Percentiles rank a stretch among this genome's conserved stretches.
These are phyloP conservation scores for Bagarius yarrelli DNA, from an alignment of 2,113 vertebrate species.

Conservation along the genomic window DNA sequence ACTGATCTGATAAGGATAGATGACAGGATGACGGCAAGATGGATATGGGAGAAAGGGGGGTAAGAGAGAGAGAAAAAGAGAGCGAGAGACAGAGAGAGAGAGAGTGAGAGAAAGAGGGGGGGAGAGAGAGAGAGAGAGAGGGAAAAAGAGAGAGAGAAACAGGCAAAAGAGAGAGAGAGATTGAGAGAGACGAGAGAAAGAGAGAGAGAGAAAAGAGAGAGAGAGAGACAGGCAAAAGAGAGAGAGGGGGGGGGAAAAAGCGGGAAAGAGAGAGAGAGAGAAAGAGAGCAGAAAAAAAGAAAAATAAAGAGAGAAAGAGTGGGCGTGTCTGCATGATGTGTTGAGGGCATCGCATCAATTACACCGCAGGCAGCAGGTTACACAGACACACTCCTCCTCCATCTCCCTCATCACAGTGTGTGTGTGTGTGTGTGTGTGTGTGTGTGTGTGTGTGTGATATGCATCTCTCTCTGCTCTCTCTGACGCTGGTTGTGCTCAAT, in stretches of 20 bases:
- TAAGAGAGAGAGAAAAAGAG: too few relatives aligned
- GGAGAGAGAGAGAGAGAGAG: too few relatives aligned
- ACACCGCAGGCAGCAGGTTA: conserved; percentile 69
- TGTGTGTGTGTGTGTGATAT: conserved; percentile 46
- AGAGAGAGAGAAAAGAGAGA: not conserved
- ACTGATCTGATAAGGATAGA: conserved; percentile 57
- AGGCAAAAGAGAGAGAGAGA: not conserved
- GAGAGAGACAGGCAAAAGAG: too few relatives aligned
- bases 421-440: conserved; percentile 64
- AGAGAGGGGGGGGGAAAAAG: not conserved
- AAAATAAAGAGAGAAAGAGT: conserved; percentile 4
- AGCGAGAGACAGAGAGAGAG: not conserved
- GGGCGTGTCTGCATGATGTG: conserved; percentile 54
- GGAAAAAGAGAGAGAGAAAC: not conserved
- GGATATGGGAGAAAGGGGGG: not conserved
- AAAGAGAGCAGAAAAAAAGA: not conserved
- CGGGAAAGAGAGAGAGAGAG: too few relatives aligned
- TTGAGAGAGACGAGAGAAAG: not conserved
- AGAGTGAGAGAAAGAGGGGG: not conserved
- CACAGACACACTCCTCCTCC: conserved; percentile 68
- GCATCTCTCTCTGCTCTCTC: conserved; percentile 41
- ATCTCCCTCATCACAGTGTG: conserved; percentile 68
- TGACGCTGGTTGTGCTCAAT: conserved; percentile 64
- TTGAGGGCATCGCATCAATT: conserved; percentile 72
- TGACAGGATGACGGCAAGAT: conserved; percentile 58